Evolutionary conservation across 2,888 invertebrate genomes (phyloP).

Genomic region (Rutpela maculata): DNA sequence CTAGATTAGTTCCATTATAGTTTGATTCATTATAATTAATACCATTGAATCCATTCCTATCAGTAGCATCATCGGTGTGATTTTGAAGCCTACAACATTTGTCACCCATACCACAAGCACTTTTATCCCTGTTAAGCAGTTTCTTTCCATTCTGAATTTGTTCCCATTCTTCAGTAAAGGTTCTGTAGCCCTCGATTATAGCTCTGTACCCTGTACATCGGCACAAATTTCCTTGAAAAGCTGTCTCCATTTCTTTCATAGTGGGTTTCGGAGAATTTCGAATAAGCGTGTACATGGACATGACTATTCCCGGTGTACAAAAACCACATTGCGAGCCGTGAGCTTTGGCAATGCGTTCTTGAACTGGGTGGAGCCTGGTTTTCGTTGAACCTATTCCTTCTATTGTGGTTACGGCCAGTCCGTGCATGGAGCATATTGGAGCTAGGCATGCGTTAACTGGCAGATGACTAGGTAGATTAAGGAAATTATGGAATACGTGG

Average conservation of each 20-base stretch:
- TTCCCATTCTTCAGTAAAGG: constrained; percentile 88
- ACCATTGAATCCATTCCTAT: background rate
- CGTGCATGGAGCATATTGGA: constrained; percentile 91
- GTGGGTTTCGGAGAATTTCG: constrained; percentile 83
- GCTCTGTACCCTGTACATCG: constrained; percentile 96
- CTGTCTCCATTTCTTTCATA: constrained; percentile 85
- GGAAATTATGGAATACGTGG: constrained; percentile 25
- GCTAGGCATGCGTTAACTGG: constrained; percentile 93
- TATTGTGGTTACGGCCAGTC: constrained; percentile 92
- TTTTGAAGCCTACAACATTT: constrained; percentile 79
- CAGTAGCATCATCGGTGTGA: background rate
- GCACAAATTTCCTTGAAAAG: constrained; percentile 91
- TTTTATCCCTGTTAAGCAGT: constrained; percentile 58
- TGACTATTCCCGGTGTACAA: constrained; percentile 89
- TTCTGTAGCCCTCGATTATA: constrained; percentile 92
- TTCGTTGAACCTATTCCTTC: constrained; percentile 93
- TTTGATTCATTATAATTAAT: too few relatives aligned
- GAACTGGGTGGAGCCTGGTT: constrained; percentile 88
- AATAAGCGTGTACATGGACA: constrained; percentile 96
- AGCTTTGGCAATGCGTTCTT: constrained; percentile 90
- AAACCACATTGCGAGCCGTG: constrained; percentile 95
- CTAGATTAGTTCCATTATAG: too few relatives aligned
- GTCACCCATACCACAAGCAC: constrained; percentile 78
- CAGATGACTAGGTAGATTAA: constrained; percentile 78
- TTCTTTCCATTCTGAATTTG: constrained; percentile 60